Conservation (phyloP, 2,888 invertebrate species). For the Pandemis cinnamomeana region DNA sequence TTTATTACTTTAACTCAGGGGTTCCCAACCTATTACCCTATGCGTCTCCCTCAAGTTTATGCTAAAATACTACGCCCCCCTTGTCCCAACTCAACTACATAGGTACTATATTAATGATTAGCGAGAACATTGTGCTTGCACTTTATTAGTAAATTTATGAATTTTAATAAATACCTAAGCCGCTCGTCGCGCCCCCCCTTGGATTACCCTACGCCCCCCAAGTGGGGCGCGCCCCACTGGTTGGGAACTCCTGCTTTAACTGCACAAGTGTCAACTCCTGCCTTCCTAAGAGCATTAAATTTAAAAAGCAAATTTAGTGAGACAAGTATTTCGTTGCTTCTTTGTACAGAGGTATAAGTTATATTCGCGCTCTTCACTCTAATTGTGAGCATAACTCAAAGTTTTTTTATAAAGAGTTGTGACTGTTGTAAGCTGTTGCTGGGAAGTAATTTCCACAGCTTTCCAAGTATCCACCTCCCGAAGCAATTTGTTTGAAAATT, state of each 20-base stretch:
- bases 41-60: too few relatives aligned
- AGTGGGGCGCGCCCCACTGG: too few relatives aligned
- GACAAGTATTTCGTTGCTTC: not conserved
- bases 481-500: constrained; percentile 9
- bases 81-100: too few relatives aligned
- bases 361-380: not conserved
- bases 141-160: too few relatives aligned
- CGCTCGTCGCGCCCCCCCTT: too few relatives aligned
- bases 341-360: not conserved
- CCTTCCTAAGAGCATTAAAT: not conserved
- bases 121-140: too few relatives aligned
- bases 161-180: too few relatives aligned
- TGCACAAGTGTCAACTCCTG: not conserved
- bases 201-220: too few relatives aligned
- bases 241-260: not conserved
- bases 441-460: constrained; percentile 14
- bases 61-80: too few relatives aligned
- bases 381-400: not conserved
- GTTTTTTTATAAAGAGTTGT: not conserved
- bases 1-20: not conserved
- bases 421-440: constrained; percentile 21
- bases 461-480: constrained; percentile 16
- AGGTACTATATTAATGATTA: too few relatives aligned
- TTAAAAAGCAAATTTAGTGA: not conserved
- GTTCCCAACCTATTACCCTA: too few relatives aligned